Evolutionary conservation across 1,140 invertebrate genomes (phyloP).

Genomic region (Heliconius hewitsoni): DNA sequence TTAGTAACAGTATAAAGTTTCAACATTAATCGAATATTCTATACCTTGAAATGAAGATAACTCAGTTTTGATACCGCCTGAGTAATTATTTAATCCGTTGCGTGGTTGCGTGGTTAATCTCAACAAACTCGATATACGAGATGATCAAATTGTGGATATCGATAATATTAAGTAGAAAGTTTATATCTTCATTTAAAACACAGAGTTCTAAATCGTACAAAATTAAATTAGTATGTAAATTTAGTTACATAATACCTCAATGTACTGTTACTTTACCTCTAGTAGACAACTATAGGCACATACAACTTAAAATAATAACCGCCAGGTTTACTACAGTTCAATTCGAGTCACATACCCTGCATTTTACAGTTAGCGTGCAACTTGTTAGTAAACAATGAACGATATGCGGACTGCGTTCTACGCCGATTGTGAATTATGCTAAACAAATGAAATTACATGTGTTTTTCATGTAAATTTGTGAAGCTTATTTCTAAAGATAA

Average conservation of each 20-base stretch:
- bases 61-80: conserved; percentile 45
- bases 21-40: conserved; percentile 18
- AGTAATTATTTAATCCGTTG: conserved; percentile 46
- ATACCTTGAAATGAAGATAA: conserved; percentile 42
- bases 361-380: conserved; percentile 13
- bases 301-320: conserved; percentile 8
- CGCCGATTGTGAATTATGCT: conserved; percentile 3
- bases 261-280: no score
- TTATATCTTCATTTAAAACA: not conserved
- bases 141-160: not conserved
- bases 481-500: not conserved
- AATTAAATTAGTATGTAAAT: not conserved
- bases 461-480: not conserved
- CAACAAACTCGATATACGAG: conserved; percentile 11
- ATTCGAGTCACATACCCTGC: conserved; percentile 1
- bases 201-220: not conserved
- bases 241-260: not conserved
- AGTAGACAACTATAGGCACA: not conserved
- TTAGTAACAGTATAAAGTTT: not conserved
- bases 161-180: not conserved
- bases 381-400: conserved; percentile 5
- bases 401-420: conserved; percentile 1
- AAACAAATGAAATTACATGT: not conserved
- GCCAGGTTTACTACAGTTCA: not conserved
- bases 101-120: conserved; percentile 25